Conservation (phyloP, 2,888 invertebrate genomes). For the Drepana falcataria region DNA sequence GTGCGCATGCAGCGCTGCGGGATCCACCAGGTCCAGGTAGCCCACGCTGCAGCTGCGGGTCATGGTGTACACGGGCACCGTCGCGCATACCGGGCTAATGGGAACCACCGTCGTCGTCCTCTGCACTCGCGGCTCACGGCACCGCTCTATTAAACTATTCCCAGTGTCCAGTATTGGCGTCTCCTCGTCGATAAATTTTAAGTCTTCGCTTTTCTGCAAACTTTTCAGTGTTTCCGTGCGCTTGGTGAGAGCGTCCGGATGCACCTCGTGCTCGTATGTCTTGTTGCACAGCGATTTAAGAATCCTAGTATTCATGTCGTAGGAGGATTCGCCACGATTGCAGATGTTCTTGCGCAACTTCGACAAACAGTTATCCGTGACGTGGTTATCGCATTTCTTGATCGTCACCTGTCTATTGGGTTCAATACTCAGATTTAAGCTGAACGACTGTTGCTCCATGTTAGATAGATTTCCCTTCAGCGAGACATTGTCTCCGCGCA, state of each 20-base stretch:
- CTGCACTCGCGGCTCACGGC: constrained; percentile 43
- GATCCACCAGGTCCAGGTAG: constrained; percentile 90
- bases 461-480: constrained; percentile 83
- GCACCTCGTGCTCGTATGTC: constrained; percentile 60
- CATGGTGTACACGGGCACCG: constrained; percentile 79
- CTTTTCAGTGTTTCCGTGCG: constrained; percentile 47
- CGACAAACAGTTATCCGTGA: constrained; percentile 64
- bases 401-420: constrained; percentile 73
- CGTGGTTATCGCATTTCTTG: constrained; percentile 71
- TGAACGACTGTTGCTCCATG: constrained; percentile 77
- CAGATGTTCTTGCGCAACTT: constrained; percentile 71
- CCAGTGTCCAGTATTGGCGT: constrained; percentile 44
- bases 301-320: constrained; percentile 65
- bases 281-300: constrained; percentile 65
- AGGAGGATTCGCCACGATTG: constrained; percentile 58
- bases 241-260: constrained; percentile 52
- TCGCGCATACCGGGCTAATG: constrained; percentile 79
- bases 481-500: constrained; percentile 77
- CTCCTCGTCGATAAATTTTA: constrained; percentile 86
- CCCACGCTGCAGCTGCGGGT: constrained; percentile 93
- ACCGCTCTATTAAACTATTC: constrained; percentile 1
- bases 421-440: constrained; percentile 77
- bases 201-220: constrained; percentile 76
- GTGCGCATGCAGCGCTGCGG: constrained; percentile 85
- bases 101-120: constrained; percentile 82